These are phyloP conservation scores for Electrophaes corylata DNA, from an alignment of 2,888 invertebrate species.

Conservation along the genomic window DNA sequence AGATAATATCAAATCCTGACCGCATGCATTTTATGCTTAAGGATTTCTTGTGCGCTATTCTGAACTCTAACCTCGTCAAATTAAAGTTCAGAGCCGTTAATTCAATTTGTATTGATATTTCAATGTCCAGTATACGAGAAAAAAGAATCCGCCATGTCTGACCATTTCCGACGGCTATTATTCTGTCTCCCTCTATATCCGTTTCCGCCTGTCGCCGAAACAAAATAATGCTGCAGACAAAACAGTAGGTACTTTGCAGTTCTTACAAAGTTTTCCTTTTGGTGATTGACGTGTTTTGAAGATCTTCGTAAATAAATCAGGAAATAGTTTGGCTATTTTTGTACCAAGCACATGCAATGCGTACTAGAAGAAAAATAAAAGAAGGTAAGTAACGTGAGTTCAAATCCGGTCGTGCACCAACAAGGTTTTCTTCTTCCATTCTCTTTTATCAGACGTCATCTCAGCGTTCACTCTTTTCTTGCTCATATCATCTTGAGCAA, in stretches of 20 bases:
- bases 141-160: slow-evolving; percentile 82
- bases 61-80: slow-evolving; percentile 26
- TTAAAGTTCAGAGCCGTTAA: slow-evolving; percentile 42
- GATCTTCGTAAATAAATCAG: background rate
- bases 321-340: slow-evolving; percentile 1
- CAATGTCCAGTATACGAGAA: slow-evolving; percentile 76
- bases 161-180: slow-evolving; percentile 84
- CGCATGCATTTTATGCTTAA: slow-evolving; percentile 38
- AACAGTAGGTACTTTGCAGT: slow-evolving; percentile 45
- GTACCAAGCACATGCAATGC: too few species aligned
- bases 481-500: too few species aligned
- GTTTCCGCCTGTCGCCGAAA: slow-evolving; percentile 81
- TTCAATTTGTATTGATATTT: slow-evolving; percentile 64
- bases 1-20: slow-evolving; percentile 50
- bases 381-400: too few species aligned
- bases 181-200: slow-evolving; percentile 84
- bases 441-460: too few species aligned
- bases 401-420: too few species aligned
- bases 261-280: slow-evolving; percentile 33
- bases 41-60: slow-evolving; percentile 34
- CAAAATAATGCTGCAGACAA: slow-evolving; percentile 75
- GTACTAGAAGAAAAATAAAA: too few species aligned
- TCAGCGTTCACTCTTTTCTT: too few species aligned
- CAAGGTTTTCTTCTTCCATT: too few species aligned
- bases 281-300: slow-evolving; percentile 38